Evolutionary conservation across 1,140 invertebrate genomes (phyloP).

Genomic region (Aphaenogaster ashmeadi): DNA sequence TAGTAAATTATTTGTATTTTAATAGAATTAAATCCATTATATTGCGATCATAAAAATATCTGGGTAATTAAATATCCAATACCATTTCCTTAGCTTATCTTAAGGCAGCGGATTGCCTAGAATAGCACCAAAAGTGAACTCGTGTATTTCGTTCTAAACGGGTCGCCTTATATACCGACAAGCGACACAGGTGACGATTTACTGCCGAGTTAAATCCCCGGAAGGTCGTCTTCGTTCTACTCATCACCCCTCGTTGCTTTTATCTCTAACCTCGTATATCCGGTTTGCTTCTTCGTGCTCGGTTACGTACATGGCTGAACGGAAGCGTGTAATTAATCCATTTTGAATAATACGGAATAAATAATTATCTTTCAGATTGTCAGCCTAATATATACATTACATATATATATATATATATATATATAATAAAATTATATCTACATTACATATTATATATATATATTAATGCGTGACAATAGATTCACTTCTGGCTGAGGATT

Average conservation of each 20-base stretch:
- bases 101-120: background rate
- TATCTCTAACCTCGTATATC: slow-evolving; percentile 62
- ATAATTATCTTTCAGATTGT: background rate
- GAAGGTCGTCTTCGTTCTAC: slow-evolving; percentile 71
- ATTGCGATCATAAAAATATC: background rate
- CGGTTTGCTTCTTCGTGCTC: slow-evolving; percentile 34
- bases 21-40: background rate
- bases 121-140: slow-evolving; percentile 22
- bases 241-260: slow-evolving; percentile 69
- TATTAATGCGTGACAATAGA: background rate
- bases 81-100: slow-evolving; percentile 20
- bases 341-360: slow-evolving; percentile 34
- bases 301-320: slow-evolving; percentile 15
- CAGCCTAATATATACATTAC: background rate
- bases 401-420: background rate
- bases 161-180: slow-evolving; percentile 34
- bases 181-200: slow-evolving; percentile 60
- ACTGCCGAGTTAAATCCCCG: slow-evolving; percentile 72
- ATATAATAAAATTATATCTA: background rate
- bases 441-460: background rate
- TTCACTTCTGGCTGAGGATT: background rate
- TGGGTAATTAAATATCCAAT: background rate
- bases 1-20: background rate
- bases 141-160: slow-evolving; percentile 5
- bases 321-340: slow-evolving; percentile 63